Conservation (phyloP, 2,888 invertebrate species). For the Drosophila neonasuta region DNA sequence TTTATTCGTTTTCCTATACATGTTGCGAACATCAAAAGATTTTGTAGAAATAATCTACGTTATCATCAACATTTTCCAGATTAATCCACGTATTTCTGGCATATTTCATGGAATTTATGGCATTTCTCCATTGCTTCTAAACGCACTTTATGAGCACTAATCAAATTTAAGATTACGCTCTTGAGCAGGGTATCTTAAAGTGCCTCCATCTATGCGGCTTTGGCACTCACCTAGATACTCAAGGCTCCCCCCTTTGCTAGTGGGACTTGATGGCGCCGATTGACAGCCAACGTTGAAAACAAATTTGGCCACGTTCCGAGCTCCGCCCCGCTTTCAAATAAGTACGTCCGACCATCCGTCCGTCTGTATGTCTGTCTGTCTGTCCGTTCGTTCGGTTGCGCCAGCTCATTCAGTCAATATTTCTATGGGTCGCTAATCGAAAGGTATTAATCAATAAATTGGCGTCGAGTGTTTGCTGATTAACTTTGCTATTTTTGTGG, state of each 20-base stretch:
- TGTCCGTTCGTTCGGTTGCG: background rate
- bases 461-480: constrained; percentile 68
- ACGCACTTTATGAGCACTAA: background rate
- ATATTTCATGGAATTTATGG: background rate
- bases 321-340: background rate
- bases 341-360: background rate
- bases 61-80: background rate
- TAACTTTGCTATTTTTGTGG: constrained; percentile 62
- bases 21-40: background rate
- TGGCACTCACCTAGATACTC: constrained; percentile 9
- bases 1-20: background rate
- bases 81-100: background rate
- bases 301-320: constrained; percentile 37
- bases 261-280: constrained; percentile 43
- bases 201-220: background rate
- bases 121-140: background rate
- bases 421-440: constrained; percentile 62
- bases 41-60: background rate
- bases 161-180: background rate
- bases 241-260: constrained; percentile 4
- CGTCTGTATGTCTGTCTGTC: background rate
- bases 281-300: constrained; percentile 36
- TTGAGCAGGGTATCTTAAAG: constrained; percentile 17
- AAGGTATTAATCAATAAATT: constrained; percentile 74
- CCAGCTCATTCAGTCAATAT: constrained; percentile 31